phyloP scores from a whole-genome alignment of 2,113 vertebrate genomes.

The Ochotona princeps region DNA sequence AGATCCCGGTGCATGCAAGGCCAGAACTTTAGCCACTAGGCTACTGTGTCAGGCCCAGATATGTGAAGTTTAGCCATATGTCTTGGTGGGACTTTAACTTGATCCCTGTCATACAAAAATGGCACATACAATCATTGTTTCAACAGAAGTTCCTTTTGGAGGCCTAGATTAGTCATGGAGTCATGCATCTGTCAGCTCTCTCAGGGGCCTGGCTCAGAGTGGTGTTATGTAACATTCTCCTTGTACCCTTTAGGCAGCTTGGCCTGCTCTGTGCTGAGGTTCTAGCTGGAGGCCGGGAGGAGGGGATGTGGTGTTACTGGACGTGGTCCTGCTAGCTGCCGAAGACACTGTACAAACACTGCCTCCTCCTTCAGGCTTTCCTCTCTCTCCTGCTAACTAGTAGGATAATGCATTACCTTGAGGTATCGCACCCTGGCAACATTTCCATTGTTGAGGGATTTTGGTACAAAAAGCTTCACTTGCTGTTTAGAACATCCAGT shows the following conservation, averaged over 20 bases:
- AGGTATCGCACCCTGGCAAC: neutral
- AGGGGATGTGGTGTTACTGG: neutral
- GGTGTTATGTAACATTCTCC: neutral
- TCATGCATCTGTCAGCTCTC: neutral
- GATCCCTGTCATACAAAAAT: neutral
- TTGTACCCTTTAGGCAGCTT: neutral
- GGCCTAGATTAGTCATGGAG: neutral
- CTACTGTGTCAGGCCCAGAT: no score
- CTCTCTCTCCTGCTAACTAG: neutral
- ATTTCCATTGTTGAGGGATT: neutral
- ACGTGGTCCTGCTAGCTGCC: neutral
- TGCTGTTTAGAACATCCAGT: neutral
- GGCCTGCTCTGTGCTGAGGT: neutral
- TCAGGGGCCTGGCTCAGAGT: neutral
- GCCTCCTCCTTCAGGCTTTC: neutral
- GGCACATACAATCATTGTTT: rapidly evolving
- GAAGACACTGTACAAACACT: neutral
- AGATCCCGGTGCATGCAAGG: no score
- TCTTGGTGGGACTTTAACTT: neutral
- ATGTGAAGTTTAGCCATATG: neutral
- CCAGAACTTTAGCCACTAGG: no score
- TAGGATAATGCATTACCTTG: neutral
- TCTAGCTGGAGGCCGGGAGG: no score
- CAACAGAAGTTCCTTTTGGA: neutral
- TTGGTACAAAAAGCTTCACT: neutral